Evolutionary conservation across 1,140 invertebrate genomes (phyloP), one percentile per base, ranked within the genome.

Genomic region (Manduca sexta): DNA sequence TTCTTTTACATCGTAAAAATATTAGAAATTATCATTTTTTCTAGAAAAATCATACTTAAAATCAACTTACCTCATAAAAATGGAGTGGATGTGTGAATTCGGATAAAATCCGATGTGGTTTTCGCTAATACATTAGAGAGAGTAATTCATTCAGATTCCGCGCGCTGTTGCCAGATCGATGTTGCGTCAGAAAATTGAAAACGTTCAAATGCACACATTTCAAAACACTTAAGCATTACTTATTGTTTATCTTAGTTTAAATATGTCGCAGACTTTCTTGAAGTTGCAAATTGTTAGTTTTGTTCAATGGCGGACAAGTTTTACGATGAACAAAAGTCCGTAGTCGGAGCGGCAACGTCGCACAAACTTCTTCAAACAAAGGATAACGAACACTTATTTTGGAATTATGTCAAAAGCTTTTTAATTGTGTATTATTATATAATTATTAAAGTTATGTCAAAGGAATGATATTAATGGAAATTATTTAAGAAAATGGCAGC

Each of bases 151-250:
- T 78, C 75, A 56, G 56, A 78, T 52, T 72, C 68, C 54, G 61
- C 45, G 79, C 77, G 68, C 63, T 74, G 81, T 81, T 84, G 81
- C 75, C 79, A 81, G 71, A 72, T 72, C 56, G 79, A 57, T 80
- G 74, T 84, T 84, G 81, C 81, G 73, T 84, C 79, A 84, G 81
- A 83, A 60, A 80, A 49, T 65, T 52, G 62, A 66, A 60, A 80
- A 55, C 69, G 72, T 78, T 81, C 74, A 71, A 66, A 72, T 52
- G 56, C 52, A 78, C 66, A 76, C 79, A 84, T 84, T 81, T 83
- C 81, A 81, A 72, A 48, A 56, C 64, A 75, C 62, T 73, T 53
- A 47, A 72, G 54, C 77, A 81, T 80, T 56, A 74, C 66, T 79
- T 73, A 40, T 45, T 35, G 18, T 50, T 50, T 50, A 44, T 49